Percentiles rank a stretch among this genome's conserved stretches.
Evolutionary conservation across 2,797 vertebrate genomes (phyloP).

Genomic region (Lacerta viridis): DNA sequence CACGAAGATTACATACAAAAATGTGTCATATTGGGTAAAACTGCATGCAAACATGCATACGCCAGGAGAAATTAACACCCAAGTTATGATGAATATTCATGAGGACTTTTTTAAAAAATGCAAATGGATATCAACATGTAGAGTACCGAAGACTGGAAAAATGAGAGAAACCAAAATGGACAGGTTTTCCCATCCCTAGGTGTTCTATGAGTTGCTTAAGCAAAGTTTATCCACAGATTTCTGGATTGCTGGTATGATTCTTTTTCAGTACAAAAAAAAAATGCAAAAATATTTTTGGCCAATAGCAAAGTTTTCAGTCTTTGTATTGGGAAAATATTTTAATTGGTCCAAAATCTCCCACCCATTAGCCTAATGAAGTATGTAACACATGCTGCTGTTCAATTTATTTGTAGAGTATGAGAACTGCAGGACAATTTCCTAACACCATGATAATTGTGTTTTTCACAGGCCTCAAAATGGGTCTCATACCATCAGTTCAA

Average conservation of each 20-base stretch:
- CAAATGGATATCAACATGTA: no score
- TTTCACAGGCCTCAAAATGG: not conserved
- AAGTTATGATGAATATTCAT: no score
- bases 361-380: not conserved
- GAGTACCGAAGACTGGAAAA: no score
- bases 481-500: not conserved
- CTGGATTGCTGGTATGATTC: not conserved
- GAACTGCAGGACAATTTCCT: constrained; percentile 8
- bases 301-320: not conserved
- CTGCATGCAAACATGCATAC: no score
- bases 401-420: fast-evolving
- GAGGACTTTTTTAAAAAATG: no score
- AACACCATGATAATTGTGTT: constrained; percentile 2
- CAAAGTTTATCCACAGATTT: not conserved
- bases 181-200: no score
- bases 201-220: not conserved
- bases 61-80: no score
- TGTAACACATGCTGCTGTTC: not conserved
- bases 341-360: not conserved
- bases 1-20: no score
- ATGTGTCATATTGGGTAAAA: no score
- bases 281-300: not conserved
- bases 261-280: not conserved
- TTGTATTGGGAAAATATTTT: not conserved
- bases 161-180: no score